Conservation (phyloP, 2,797 vertebrate genomes). For the Enteromius paludinosus region DNA sequence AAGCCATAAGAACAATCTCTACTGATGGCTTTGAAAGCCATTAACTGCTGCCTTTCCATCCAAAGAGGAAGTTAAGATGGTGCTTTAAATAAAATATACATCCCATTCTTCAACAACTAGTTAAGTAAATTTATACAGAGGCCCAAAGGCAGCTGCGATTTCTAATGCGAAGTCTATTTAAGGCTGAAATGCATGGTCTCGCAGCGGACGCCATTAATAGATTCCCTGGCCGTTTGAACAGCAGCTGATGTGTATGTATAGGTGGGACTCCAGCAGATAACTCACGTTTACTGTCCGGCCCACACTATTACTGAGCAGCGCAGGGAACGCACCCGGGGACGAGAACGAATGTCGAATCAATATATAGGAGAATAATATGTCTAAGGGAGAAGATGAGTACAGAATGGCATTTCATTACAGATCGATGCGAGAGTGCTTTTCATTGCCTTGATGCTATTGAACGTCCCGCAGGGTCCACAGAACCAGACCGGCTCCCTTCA, state of each 20-base stretch:
- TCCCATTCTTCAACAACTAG: slow-evolving; percentile 77
- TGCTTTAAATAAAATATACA: slow-evolving; percentile 68
- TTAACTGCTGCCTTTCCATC: slow-evolving; percentile 39
- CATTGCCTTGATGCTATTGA: slow-evolving; percentile 40
- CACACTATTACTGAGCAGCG: slow-evolving; percentile 53
- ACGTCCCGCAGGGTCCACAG: slow-evolving; percentile 33
- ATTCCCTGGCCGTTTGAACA: slow-evolving; percentile 32
- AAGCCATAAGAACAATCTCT: slow-evolving; percentile 15
- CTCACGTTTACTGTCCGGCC: slow-evolving; percentile 58
- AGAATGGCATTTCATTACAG: slow-evolving; percentile 63
- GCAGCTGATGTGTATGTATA: slow-evolving; percentile 51
- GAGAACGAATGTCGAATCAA: slow-evolving; percentile 59
- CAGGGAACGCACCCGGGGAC: slow-evolving; percentile 35
- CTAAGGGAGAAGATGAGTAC: slow-evolving; percentile 59
- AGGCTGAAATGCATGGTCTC: slow-evolving; percentile 75
- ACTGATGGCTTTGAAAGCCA: slow-evolving; percentile 26
- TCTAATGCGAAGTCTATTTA: slow-evolving; percentile 75
- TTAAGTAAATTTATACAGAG: slow-evolving; percentile 77
- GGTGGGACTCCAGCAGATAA: slow-evolving; percentile 54
- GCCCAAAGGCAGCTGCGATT: slow-evolving; percentile 71
- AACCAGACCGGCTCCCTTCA: slow-evolving; percentile 25
- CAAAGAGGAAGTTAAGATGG: slow-evolving; percentile 37
- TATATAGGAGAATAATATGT: slow-evolving; percentile 65
- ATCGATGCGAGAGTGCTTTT: slow-evolving; percentile 59
- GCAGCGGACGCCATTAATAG: slow-evolving; percentile 64